phyloP scores from a whole-genome alignment of 1,140 invertebrate genomes.

The Scaptomyza hsui region DNA sequence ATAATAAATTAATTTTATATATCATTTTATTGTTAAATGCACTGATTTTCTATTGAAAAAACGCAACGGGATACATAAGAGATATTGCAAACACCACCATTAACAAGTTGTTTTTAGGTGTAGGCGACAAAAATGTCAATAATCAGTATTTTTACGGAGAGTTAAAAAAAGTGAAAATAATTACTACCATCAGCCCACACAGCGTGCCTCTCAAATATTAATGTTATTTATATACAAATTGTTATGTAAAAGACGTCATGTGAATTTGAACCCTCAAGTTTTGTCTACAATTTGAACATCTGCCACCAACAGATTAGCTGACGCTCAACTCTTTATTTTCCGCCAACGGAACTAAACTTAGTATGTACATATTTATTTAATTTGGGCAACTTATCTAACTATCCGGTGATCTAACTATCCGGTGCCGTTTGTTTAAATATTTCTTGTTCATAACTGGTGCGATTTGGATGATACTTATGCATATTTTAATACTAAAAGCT shows the following conservation, averaged over 20 bases:
- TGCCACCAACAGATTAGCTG: too few relatives aligned
- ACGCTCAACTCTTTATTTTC: too few relatives aligned
- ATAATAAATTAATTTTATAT: constrained; percentile 5
- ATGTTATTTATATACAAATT: constrained; percentile 2
- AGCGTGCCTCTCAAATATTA: not conserved
- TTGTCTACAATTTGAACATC: too few relatives aligned
- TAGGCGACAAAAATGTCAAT: constrained; percentile 32
- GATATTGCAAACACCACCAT: constrained; percentile 18
- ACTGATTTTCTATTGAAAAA: not conserved
- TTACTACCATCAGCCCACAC: too few relatives aligned
- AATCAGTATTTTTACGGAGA: too few relatives aligned
- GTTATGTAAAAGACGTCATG: constrained; percentile 10
- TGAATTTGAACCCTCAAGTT: constrained; percentile 1
- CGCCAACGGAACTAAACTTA: not conserved
- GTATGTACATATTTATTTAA: constrained; percentile 29
- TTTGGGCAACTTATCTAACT: constrained; percentile 19
- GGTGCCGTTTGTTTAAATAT: not conserved
- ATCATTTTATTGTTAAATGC: not conserved
- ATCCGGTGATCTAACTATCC: too few relatives aligned
- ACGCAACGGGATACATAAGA: constrained; percentile 34
- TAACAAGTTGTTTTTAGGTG: constrained; percentile 24
- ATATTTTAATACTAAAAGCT: constrained; percentile 42
- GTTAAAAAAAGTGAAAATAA: not conserved
- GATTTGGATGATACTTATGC: constrained; percentile 25
- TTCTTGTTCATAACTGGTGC: constrained; percentile 27